A percentile compares a stretch with the other conserved stretches of the same genome.
Evolutionary conservation across 1,140 invertebrate species (phyloP).

Genomic region (Saccostrea cuccullata): DNA sequence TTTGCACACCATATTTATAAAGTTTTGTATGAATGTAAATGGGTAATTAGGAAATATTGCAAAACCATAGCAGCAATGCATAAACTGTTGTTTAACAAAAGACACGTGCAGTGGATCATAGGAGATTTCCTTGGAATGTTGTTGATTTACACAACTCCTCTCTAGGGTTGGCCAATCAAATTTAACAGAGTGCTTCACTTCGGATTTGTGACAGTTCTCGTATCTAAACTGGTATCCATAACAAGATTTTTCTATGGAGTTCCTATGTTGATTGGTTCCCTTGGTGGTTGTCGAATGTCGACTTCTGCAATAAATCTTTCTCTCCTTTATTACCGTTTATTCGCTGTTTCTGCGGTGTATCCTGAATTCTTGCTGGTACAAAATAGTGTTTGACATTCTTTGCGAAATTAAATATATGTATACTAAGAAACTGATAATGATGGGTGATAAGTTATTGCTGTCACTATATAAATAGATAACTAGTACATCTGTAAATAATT

Average conservation of each 20-base stretch:
- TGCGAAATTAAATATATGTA: constrained; percentile 1
- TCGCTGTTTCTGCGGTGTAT: not conserved
- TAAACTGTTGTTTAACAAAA: constrained; percentile 6
- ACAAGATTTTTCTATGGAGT: not conserved
- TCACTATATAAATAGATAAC: no score
- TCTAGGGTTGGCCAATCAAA: constrained; percentile 17
- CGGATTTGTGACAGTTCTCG: constrained; percentile 6
- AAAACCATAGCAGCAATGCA: constrained; percentile 10
- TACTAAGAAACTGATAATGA: constrained; percentile 16
- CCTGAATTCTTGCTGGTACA: not conserved
- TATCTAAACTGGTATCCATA: constrained; percentile 15
- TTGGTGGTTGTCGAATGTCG: constrained; percentile 17
- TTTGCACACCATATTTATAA: constrained; percentile 19
- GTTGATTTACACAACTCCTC: constrained; percentile 15
- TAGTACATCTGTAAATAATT: no score
- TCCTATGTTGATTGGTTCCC: constrained; percentile 25
- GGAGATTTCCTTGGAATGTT: constrained; percentile 24
- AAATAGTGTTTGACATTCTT: not conserved
- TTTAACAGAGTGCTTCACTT: constrained; percentile 15
- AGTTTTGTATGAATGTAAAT: constrained; percentile 13
- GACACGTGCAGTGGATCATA: constrained; percentile 2
- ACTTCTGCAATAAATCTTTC: not conserved
- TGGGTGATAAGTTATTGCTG: not conserved
- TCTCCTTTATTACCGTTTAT: not conserved
- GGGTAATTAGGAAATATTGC: constrained; percentile 28